phyloP scores from a whole-genome alignment of 2,888 invertebrate species.

The Trypoxylon attenuatum region DNA sequence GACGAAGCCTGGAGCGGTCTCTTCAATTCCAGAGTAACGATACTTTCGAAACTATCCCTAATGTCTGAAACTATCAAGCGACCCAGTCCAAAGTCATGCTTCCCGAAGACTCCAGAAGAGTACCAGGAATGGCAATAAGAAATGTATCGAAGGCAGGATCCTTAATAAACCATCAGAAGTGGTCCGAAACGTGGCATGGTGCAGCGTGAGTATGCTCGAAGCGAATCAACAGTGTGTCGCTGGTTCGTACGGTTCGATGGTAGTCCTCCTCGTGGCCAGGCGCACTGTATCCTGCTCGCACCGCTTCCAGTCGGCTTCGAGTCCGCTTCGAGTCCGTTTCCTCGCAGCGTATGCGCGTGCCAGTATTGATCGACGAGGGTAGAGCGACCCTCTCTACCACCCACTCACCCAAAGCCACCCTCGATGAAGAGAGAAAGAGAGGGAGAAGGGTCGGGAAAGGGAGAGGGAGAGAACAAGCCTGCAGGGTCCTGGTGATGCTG shows the following conservation, averaged over 20 bases:
- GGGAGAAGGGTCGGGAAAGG: constrained; percentile 37
- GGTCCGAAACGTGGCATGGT: constrained; percentile 35
- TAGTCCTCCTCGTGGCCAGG: not conserved
- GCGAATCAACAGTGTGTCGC: constrained; percentile 46
- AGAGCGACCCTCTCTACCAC: constrained; percentile 46
- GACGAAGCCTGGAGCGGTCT: too few species aligned
- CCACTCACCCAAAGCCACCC: constrained; percentile 50
- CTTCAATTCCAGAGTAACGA: too few species aligned
- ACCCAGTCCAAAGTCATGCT: too few species aligned
- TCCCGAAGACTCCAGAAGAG: too few species aligned
- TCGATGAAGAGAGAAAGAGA: too few species aligned
- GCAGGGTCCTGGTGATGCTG: too few species aligned
- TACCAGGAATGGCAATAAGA: too few species aligned
- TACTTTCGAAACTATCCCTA: too few species aligned
- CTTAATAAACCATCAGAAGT: constrained; percentile 39
- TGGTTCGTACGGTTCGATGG: constrained; percentile 7
- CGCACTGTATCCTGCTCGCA: not conserved
- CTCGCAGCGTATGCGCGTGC: constrained; percentile 53
- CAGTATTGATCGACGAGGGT: constrained; percentile 10
- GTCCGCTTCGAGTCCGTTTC: constrained; percentile 33
- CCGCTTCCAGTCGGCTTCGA: not conserved
- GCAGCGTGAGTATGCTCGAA: constrained; percentile 39
- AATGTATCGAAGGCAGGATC: not conserved
- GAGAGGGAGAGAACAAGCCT: too few species aligned
- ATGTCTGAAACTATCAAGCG: too few species aligned